Conservation (phyloP, 2,888 invertebrate genomes). For the Plagiodera versicolora region DNA sequence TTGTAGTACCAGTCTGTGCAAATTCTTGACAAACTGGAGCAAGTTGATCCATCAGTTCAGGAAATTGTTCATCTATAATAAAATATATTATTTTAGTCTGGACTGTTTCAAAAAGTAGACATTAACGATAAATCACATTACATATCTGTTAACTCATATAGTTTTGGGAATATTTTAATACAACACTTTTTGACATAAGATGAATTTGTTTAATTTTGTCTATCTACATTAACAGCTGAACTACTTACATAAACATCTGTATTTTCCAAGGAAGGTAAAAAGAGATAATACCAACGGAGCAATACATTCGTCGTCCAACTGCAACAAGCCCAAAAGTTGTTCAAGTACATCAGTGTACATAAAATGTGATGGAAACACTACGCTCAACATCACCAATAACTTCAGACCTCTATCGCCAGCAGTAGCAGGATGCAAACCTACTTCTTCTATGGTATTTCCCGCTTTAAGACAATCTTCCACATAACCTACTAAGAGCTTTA, state of each 20-base stretch:
- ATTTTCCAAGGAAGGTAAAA: constrained; percentile 85
- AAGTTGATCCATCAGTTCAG: constrained; percentile 74
- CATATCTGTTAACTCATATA: too few species aligned
- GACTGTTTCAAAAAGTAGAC: too few species aligned
- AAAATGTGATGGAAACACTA: constrained; percentile 92
- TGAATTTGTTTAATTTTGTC: too few species aligned
- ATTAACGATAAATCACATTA: too few species aligned
- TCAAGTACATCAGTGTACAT: constrained; percentile 81
- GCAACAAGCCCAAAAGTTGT: constrained; percentile 74
- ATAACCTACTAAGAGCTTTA: constrained; percentile 59
- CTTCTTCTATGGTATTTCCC: constrained; percentile 68
- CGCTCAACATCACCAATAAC: constrained; percentile 84
- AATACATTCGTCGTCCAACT: constrained; percentile 77
- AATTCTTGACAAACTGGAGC: constrained; percentile 86
- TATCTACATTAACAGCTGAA: not conserved
- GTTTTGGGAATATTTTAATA: too few species aligned
- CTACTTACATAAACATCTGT: constrained; percentile 74
- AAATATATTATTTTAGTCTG: not conserved
- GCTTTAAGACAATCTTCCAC: constrained; percentile 74
- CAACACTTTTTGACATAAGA: too few species aligned
- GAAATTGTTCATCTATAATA: constrained; percentile 69
- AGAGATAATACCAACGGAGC: constrained; percentile 82
- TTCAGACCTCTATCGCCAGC: constrained; percentile 89
- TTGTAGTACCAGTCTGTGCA: constrained; percentile 86
- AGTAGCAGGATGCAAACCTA: constrained; percentile 78